These are phyloP conservation scores for Oryzias javanicus DNA, from an alignment of 2,113 vertebrate species.

Conservation along the genomic window DNA sequence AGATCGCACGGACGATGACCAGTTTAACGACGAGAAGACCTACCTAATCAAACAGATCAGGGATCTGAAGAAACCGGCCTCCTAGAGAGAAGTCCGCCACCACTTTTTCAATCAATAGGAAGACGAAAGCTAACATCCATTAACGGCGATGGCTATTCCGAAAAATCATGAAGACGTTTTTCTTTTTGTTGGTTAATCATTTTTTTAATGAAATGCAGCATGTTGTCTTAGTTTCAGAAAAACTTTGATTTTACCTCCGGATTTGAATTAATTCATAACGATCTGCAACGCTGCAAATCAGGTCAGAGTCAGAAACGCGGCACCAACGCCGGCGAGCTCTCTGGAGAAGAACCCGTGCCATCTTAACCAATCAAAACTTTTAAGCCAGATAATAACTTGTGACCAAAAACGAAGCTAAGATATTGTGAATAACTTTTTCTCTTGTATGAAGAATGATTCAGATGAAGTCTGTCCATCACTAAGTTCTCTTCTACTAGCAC, in stretches of 20 bases:
- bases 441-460: not conserved
- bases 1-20: constrained; percentile 93
- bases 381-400: constrained; percentile 1
- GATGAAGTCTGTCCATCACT: constrained; percentile 24
- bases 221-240: constrained; percentile 18
- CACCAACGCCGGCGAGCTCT: too few relatives aligned
- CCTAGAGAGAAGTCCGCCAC: constrained; percentile 73
- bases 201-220: constrained; percentile 12
- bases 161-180: constrained; percentile 52
- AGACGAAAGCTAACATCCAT: constrained; percentile 61
- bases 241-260: not conserved
- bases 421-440: not conserved
- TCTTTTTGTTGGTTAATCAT: constrained; percentile 61
- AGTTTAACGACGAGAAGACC: constrained; percentile 98
- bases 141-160: constrained; percentile 60
- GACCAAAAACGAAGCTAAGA: not conserved
- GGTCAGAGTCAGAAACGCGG: too few relatives aligned
- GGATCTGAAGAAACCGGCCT: constrained; percentile 93
- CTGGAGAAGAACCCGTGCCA: not conserved
- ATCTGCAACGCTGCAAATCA: not conserved
- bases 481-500: constrained; percentile 58
- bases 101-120: constrained; percentile 69
- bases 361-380: not conserved
- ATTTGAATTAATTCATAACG: too few relatives aligned
- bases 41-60: constrained; percentile 98